Evolutionary conservation across 2,797 vertebrate species (phyloP).

Genomic region (Loris lydekkerianus): DNA sequence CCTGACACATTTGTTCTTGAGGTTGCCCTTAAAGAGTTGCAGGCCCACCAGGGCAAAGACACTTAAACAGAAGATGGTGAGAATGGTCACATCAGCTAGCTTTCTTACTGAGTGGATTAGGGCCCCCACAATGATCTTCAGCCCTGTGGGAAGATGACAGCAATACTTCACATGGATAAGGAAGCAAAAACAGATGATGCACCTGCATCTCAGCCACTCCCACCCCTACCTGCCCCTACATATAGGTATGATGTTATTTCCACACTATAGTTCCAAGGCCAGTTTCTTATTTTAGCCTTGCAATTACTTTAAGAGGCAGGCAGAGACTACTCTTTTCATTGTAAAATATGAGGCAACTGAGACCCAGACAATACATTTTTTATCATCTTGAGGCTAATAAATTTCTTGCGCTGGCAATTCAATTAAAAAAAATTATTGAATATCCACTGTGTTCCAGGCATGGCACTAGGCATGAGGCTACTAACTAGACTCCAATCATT

Average conservation of each 20-base stretch:
- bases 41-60: constrained; percentile 98
- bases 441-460: background rate
- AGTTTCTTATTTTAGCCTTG: background rate
- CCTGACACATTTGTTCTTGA: constrained; percentile 94
- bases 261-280: background rate
- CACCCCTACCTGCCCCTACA: too few relatives aligned
- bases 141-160: constrained; percentile 87
- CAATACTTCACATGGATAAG: rapidly evolving
- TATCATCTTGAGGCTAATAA: background rate
- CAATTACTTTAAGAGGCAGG: background rate
- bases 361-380: background rate
- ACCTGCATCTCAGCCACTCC: background rate
- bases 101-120: constrained; percentile 98
- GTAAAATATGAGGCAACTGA: background rate
- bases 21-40: constrained; percentile 98
- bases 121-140: constrained; percentile 97
- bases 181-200: constrained; percentile 76
- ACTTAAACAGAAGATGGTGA: constrained; percentile 97
- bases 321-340: background rate
- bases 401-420: background rate
- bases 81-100: constrained; percentile 96
- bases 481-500: background rate
- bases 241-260: background rate
- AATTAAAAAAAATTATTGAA: background rate
- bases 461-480: background rate